Evolutionary conservation across 1,140 invertebrate genomes (phyloP).

Genomic region (Ooceraea biroi): DNA sequence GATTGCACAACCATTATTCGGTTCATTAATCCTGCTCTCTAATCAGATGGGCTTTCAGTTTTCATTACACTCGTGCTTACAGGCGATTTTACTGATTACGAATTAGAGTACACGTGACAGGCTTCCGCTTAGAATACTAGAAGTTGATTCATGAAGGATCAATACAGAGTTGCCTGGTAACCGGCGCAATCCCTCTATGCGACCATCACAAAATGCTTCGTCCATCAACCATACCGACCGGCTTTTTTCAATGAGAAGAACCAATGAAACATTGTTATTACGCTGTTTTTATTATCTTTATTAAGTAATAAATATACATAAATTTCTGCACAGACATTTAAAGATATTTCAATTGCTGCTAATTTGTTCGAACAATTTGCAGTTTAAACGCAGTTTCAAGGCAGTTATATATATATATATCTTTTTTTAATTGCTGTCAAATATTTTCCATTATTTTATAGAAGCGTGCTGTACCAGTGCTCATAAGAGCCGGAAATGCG

Average conservation of each 20-base stretch:
- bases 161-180: conserved; percentile 75
- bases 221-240: background rate
- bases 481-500: conserved; percentile 69
- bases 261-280: too few relatives aligned
- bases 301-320: too few relatives aligned
- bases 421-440: background rate
- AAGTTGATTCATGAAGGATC: conserved; percentile 75
- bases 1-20: conserved; percentile 21
- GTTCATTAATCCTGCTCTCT: background rate
- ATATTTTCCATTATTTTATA: conserved; percentile 48
- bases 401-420: background rate
- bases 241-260: background rate
- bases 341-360: background rate
- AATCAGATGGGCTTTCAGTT: conserved; percentile 20
- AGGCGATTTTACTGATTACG: conserved; percentile 45
- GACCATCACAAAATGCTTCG: conserved; percentile 26
- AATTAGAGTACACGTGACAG: conserved; percentile 68
- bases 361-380: background rate
- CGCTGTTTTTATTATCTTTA: too few relatives aligned
- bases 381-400: background rate
- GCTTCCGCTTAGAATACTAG: conserved; percentile 73
- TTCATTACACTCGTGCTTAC: background rate
- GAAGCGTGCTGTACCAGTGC: conserved; percentile 75
- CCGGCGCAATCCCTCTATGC: background rate
- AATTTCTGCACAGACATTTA: background rate